phyloP scores from a whole-genome alignment of 2,113 vertebrate species.

The Cebus imitator region DNA sequence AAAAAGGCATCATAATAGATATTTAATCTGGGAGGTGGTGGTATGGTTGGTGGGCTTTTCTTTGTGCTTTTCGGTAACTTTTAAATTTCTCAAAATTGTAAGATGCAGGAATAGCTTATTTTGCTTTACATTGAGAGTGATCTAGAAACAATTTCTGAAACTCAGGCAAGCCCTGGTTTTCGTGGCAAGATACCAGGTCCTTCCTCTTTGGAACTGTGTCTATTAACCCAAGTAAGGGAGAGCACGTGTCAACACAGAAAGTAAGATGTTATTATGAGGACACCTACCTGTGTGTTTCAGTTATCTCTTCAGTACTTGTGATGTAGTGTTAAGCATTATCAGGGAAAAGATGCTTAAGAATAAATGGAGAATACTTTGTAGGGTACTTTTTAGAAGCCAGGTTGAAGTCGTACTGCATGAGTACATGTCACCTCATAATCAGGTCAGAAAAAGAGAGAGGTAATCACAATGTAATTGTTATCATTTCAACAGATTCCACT shows the following conservation, averaged over 20 bases:
- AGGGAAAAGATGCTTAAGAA: neutral
- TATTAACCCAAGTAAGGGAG: neutral
- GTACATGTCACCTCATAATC: neutral
- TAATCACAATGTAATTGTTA: neutral
- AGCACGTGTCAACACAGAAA: neutral
- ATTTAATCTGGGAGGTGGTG: neutral
- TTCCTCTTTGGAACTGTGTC: neutral
- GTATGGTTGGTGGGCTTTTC: neutral
- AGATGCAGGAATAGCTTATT: neutral
- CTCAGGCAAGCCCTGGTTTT: neutral
- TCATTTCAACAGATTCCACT: neutral
- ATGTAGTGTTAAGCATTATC: neutral
- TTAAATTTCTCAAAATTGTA: conserved; percentile 25
- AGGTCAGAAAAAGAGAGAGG: neutral
- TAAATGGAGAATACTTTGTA: neutral
- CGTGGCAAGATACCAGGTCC: neutral
- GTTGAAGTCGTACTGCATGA: neutral
- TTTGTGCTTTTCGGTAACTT: conserved; percentile 40
- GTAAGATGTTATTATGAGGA: neutral
- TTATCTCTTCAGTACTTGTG: neutral
- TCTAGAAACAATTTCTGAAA: neutral
- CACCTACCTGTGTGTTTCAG: neutral
- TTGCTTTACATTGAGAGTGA: neutral
- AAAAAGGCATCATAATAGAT: neutral
- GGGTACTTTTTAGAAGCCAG: neutral